Conservation (phyloP, 1,140 invertebrate genomes). For the Odontomachus brunneus region DNA sequence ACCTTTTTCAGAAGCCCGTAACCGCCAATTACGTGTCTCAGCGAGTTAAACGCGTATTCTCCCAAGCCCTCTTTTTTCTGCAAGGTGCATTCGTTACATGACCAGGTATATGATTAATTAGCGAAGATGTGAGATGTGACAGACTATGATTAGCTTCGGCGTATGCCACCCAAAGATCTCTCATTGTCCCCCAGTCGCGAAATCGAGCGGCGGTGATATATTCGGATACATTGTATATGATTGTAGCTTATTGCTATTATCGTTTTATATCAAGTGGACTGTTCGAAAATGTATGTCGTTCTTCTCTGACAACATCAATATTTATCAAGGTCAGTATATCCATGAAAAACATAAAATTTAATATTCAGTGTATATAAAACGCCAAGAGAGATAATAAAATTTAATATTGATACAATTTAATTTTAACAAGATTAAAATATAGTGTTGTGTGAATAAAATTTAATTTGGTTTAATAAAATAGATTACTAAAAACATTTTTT, state of each 20-base stretch:
- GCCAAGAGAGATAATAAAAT: too few species aligned
- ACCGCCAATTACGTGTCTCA: slow-evolving; percentile 52
- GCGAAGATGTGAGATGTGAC: slow-evolving; percentile 24
- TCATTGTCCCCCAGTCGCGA: slow-evolving; percentile 8
- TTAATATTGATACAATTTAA: too few species aligned
- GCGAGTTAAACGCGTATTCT: slow-evolving; percentile 46
- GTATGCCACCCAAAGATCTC: slow-evolving; percentile 34
- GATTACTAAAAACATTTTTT: too few species aligned
- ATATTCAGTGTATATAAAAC: too few species aligned
- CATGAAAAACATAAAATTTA: too few species aligned
- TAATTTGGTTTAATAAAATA: too few species aligned
- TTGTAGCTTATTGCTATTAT: slow-evolving; percentile 7
- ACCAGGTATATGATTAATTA: slow-evolving; percentile 61
- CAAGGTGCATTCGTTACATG: slow-evolving; percentile 40
- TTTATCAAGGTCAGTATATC: too few species aligned
- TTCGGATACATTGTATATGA: background rate
- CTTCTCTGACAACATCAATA: too few species aligned
- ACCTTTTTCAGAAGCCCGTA: slow-evolving; percentile 15
- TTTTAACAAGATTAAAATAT: too few species aligned
- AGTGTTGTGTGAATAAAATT: too few species aligned
- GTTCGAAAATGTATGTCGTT: background rate
- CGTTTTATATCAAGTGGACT: background rate
- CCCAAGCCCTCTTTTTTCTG: slow-evolving; percentile 18
- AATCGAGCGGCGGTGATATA: background rate
- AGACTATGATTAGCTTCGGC: slow-evolving; percentile 47